These are phyloP conservation scores for Netelia virgata DNA, from an alignment of 2,888 invertebrate genomes.

Conservation along the genomic window DNA sequence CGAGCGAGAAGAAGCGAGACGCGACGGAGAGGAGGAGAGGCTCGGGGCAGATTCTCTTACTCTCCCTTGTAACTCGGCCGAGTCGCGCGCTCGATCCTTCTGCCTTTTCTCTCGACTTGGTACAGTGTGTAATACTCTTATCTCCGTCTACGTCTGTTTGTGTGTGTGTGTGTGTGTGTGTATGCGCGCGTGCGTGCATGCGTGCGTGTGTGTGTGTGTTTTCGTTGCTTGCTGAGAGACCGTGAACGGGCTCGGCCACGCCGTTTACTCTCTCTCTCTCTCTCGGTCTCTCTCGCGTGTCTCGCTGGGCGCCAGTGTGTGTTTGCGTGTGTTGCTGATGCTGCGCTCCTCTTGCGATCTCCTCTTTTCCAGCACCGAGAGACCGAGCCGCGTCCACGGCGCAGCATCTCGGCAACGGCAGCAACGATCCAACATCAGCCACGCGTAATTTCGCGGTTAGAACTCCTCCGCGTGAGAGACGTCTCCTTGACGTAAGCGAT, in stretches of 20 bases:
- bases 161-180: not conserved
- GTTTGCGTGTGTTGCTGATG: not conserved
- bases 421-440: constrained; percentile 60
- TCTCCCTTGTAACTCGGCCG: constrained; percentile 61
- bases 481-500: constrained; percentile 69
- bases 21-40: constrained; percentile 59
- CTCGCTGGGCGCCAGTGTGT: too few relatives aligned
- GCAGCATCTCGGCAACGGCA: constrained; percentile 38
- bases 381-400: constrained; percentile 31
- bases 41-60: constrained; percentile 68
- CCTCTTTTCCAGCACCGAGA: constrained; percentile 56
- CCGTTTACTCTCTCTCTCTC: constrained; percentile 37
- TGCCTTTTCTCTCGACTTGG: constrained; percentile 50
- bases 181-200: constrained; percentile 1
- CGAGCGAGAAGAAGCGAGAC: not conserved
- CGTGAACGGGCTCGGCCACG: constrained; percentile 48
- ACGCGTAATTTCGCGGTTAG: constrained; percentile 72
- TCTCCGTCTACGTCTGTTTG: not conserved
- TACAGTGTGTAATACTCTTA: constrained; percentile 29
- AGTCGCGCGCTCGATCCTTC: constrained; percentile 64
- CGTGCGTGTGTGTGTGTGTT: constrained; percentile 25
- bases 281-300: constrained; percentile 23
- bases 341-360: constrained; percentile 44
- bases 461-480: constrained; percentile 64
- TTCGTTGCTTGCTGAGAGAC: constrained; percentile 43